Evolutionary conservation across 2,797 vertebrate species (phyloP), one percentile per base, ranked within the genome.

Genomic region (Gymnothorax javanicus): DNA sequence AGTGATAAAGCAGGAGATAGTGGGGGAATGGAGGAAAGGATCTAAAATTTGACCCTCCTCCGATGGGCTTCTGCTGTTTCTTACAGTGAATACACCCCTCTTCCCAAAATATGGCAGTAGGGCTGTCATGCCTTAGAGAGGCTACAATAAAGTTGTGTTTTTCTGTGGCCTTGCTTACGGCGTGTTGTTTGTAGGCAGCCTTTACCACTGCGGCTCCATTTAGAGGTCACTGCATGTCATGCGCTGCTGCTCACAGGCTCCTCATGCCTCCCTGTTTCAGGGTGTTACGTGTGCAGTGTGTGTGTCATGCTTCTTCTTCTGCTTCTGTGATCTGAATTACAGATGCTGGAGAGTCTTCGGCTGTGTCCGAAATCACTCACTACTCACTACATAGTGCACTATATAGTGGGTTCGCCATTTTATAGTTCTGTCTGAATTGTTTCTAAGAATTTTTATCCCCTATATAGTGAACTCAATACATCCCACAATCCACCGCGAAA

Each of bases 21-120:
- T 33, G 71, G 43, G 25, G 71, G 1, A 43, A 25, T 69, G 25
- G 60, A 2, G 12, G 20, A 20, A 12, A 62, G 23, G 64, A 25
- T 69, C 64, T 69, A n/a, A 69, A 69, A 69, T n/a, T 9, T 69
- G 64, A 69, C 7, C 25, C 23, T 8, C 25, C 64, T 69, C 64
- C n/a, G 9, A 69, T 69, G 64, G n/a, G 23, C 17, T 75, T 75
- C 43, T 75, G 71, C 33, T 75, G 71, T 75, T 15, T 75, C 43
- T 12, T 43, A 43, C 27, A 43, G 25, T 75, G 27, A 43, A 43
- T 75, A 33, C 71, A 43, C 5, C 71, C 71, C 71, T 75, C 12
- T 75, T 75, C 71, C 71, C 71, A 75, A 43, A 43, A 75, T 75
- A 43, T 43, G 71, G 71, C 71, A 75, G 71, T 33, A 43, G 43